phyloP scores from a whole-genome alignment of 2,888 invertebrate species.

The Tinea pellionella region DNA sequence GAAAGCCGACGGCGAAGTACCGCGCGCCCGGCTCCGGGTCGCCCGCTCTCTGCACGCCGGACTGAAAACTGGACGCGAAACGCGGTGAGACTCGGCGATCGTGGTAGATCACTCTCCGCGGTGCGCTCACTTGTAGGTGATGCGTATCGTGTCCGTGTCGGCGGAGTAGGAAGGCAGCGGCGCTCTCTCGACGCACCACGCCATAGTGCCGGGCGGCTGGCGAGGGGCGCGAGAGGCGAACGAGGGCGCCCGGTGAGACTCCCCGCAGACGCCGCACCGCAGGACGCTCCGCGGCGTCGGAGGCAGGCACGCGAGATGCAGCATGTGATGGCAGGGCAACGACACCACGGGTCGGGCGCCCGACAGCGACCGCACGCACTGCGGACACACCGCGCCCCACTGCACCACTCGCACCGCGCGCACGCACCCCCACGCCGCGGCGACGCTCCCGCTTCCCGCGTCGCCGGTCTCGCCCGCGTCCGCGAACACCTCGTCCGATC shows the following conservation, averaged over 20 bases:
- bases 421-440: conserved; percentile 27
- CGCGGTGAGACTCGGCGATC: too few relatives aligned
- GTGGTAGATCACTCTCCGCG: neutral
- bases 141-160: conserved; percentile 75
- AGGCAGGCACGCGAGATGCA: conserved; percentile 83
- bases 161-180: conserved; percentile 63
- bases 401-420: conserved; percentile 77
- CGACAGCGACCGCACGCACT: conserved; percentile 76
- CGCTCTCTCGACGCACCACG: conserved; percentile 77
- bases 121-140: conserved; percentile 76
- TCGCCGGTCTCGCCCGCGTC: neutral
- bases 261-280: conserved; percentile 6
- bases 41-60: conserved; percentile 81
- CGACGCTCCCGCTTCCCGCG: neutral
- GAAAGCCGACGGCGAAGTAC: conserved; percentile 91
- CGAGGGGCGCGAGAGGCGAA: conserved; percentile 84
- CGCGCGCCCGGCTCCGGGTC: conserved; percentile 85
- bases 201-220: conserved; percentile 87
- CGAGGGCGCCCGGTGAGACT: conserved; percentile 58
- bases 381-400: conserved; percentile 78
- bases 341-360: conserved; percentile 75
- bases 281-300: conserved; percentile 45
- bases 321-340: conserved; percentile 80
- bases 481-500: conserved; percentile 78
- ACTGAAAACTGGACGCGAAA: conserved; percentile 86